Evolutionary conservation across 2,888 invertebrate species (phyloP), one percentile per base, ranked within the genome.

Genomic region (Calephelis perditalis): DNA sequence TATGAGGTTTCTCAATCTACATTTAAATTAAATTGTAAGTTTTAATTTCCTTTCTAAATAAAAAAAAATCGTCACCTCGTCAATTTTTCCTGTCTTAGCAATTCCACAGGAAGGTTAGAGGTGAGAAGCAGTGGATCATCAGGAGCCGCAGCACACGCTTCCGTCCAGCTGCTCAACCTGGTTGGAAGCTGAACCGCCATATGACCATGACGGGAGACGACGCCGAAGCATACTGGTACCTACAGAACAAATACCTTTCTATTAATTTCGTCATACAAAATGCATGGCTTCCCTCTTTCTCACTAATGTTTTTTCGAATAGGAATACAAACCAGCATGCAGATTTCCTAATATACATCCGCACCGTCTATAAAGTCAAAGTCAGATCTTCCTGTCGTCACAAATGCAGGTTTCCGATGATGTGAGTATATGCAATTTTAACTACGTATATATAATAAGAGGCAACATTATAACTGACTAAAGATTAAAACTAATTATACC

Each of bases 181-280:
- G 98, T 98, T 2, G 98, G 98, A 63, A 99, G 91, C 80, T 98
- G 92, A 5, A 98, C 92, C 0, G 98, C 96, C 98, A 98, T 98
- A 83, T 98, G 98, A 0, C 98, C 98, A 70, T 96, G 96, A 76
- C 97, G 96, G n/a, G 99, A 99, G 9, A 99, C 93, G 58, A 99
- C 96, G 3, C 99, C 99, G 83, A 98, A 99, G 15, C 97, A 97
- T 46, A 99, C 94, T 12, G 99, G 98, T 0, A 94, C 92, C 93
- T 93, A 73, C 2, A 49, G 61, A 52, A 54, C 12, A 57, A 40
- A 54, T 35, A 36, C n/a, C 35, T 15, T 56, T 35, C 8, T 26
- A 52, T 7, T 3, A 57, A 3, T 7, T 7, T 12, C 7, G 5
- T 1, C 12, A 47, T 12, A 12, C 8, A 7, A 47, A 15, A 47